Conservation (phyloP, 1,140 invertebrate genomes). For the Tetramorium simillimum region DNA sequence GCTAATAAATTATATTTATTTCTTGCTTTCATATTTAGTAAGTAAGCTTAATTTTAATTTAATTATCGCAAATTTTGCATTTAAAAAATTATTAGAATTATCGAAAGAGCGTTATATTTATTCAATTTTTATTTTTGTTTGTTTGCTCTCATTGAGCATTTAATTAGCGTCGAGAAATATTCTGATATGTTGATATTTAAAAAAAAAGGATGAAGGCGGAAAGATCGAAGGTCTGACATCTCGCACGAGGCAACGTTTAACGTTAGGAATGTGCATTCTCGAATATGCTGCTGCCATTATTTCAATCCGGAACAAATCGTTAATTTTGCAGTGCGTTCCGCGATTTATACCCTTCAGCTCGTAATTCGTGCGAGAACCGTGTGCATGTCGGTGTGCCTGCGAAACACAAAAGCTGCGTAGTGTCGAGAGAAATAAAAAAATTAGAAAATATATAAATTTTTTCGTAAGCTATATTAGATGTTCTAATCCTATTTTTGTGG, state of each 20-base stretch:
- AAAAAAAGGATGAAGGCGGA: not conserved
- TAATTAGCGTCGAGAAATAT: not conserved
- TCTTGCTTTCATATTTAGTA: not conserved
- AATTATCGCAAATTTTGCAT: slow-evolving; percentile 1
- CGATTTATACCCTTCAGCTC: slow-evolving; percentile 63
- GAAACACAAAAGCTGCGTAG: slow-evolving; percentile 5
- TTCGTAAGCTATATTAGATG: not conserved
- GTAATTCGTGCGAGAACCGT: slow-evolving; percentile 22
- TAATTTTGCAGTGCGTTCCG: slow-evolving; percentile 76
- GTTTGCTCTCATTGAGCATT: not conserved
- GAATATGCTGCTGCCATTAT: slow-evolving; percentile 64
- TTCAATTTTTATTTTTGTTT: not conserved
- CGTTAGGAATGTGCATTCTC: slow-evolving; percentile 45
- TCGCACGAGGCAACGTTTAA: slow-evolving; percentile 21
- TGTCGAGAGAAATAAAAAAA: slow-evolving; percentile 24
- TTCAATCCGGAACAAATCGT: slow-evolving; percentile 72
- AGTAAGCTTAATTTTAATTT: not conserved
- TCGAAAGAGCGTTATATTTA: not conserved
- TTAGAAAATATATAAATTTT: slow-evolving; percentile 19
- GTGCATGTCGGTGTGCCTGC: not conserved
- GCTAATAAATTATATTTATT: not conserved
- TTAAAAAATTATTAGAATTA: not conserved
- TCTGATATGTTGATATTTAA: slow-evolving; percentile 5
- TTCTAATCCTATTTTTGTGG: not conserved
- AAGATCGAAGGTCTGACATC: slow-evolving; percentile 34